Base-by-base conservation (phyloP, 1,140 invertebrate species). In the Conus betulinus region DNA sequence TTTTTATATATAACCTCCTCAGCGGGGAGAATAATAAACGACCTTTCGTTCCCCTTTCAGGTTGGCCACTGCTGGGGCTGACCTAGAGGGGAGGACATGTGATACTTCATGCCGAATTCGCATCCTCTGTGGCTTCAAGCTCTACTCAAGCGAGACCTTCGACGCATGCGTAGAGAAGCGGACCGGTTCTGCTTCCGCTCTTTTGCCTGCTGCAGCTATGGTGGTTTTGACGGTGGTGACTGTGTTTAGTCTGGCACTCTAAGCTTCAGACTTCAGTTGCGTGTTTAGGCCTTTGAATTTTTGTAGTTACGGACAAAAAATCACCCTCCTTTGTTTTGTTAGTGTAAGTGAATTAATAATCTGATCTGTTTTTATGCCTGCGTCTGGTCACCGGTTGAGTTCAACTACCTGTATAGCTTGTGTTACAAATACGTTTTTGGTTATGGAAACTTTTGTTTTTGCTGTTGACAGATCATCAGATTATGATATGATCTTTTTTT, bases 81-180 rank as follows among this genome's bases (percentile, higher is more conserved):
- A 39, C 15, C 57, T 53, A 27, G 57, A 57, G 11, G 23, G 23
- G 1, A 15, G 52, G 52, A 82, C 13, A 52, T 82, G 76, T 17
- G 20, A 81, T 39, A 6, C 3, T 23, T 6, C n/a, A 3, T 82
- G 76, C 76, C 1, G 25, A 27, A 27, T 25, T 57, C 55, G 52
- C 76, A 81, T 82, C 55, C 74, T 53, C n/a, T 87, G 86, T 39
- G 76, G 76, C 4, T 79, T 82, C 52, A 57, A 20, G 27, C 20
- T 78, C 3, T 25, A 87, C 52, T 10, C 23, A 7, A 52, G 17
- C 25, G 10, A 13, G 23, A 52, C 27, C n/a, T 78, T 79, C n/a
- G 74, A 87, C 15, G 25, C 67, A 78, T 87, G 85, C 52, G 52
- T 52, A n/a, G 52, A 11, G 17, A 3, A 52, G 2, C 78, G 7